Evolutionary conservation across 2,888 invertebrate genomes (phyloP).

Genomic region (Anticlea derivata): DNA sequence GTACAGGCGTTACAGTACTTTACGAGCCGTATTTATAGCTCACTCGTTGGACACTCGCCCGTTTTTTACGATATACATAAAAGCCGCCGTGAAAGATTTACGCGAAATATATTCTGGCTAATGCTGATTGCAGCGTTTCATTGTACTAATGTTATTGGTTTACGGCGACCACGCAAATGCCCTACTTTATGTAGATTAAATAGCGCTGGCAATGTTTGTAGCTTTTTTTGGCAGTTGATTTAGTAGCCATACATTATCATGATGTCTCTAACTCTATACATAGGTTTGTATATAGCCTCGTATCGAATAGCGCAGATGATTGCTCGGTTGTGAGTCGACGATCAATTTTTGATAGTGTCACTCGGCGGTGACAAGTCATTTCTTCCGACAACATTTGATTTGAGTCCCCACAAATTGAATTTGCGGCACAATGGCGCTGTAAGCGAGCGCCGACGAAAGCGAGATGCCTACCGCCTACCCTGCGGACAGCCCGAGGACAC

Average conservation of each 20-base stretch:
- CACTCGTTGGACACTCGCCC: conserved; percentile 71
- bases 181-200: conserved; percentile 49
- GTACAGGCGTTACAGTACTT: conserved; percentile 45
- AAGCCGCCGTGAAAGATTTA: conserved; percentile 81
- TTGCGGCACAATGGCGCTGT: conserved; percentile 67
- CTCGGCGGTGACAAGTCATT: conserved; percentile 69
- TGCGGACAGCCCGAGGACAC: conserved; percentile 33
- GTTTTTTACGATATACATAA: conserved; percentile 83
- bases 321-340: conserved; percentile 43
- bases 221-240: conserved; percentile 16
- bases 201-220: conserved; percentile 13
- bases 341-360: conserved; percentile 82
- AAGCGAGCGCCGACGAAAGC: conserved; percentile 29
- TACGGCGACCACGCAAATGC: conserved; percentile 30
- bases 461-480: not conserved
- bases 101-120: conserved; percentile 79
- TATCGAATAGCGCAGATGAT: conserved; percentile 21
- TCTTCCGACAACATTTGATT: conserved; percentile 78
- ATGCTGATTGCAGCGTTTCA: conserved; percentile 71
- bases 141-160: conserved; percentile 62
- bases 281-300: not conserved
- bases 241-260: not conserved
- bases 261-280: not conserved
- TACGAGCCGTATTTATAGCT: conserved; percentile 77
- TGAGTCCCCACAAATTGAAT: conserved; percentile 76